Conservation (phyloP, 2,888 invertebrate genomes). For the Meteorus colon region DNA sequence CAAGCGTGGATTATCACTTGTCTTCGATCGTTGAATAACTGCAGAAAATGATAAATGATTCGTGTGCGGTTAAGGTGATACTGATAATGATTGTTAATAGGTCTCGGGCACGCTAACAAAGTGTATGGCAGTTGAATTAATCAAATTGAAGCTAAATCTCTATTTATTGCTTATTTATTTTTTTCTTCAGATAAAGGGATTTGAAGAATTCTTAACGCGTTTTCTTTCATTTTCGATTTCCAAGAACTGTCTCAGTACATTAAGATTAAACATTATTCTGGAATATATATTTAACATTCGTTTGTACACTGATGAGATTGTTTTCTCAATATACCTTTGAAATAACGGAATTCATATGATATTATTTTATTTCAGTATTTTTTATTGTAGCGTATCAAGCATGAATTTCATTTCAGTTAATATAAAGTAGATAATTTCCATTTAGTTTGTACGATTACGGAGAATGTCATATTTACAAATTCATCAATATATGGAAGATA, state of each 20-base stretch:
- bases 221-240: background rate
- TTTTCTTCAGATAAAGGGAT: background rate
- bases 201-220: background rate
- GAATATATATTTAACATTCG: background rate
- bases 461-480: no score
- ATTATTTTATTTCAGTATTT: background rate
- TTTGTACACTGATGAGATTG: background rate
- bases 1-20: conserved; percentile 41
- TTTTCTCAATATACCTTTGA: background rate
- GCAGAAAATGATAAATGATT: conserved; percentile 49
- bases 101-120: conserved; percentile 10
- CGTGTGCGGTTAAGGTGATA: conserved; percentile 20
- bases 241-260: background rate
- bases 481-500: background rate
- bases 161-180: background rate
- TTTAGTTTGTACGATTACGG: no score
- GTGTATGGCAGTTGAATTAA: conserved; percentile 35
- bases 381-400: background rate
- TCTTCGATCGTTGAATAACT: conserved; percentile 44
- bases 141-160: conserved; percentile 38
- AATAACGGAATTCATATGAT: background rate
- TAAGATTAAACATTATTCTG: background rate
- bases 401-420: background rate
- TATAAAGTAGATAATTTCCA: background rate
- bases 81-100: conserved; percentile 12